Percentiles rank a stretch among this genome's conserved stretches.
These are phyloP conservation scores for Anguilla anguilla DNA, from an alignment of 2,797 vertebrate genomes.

Conservation along the genomic window DNA sequence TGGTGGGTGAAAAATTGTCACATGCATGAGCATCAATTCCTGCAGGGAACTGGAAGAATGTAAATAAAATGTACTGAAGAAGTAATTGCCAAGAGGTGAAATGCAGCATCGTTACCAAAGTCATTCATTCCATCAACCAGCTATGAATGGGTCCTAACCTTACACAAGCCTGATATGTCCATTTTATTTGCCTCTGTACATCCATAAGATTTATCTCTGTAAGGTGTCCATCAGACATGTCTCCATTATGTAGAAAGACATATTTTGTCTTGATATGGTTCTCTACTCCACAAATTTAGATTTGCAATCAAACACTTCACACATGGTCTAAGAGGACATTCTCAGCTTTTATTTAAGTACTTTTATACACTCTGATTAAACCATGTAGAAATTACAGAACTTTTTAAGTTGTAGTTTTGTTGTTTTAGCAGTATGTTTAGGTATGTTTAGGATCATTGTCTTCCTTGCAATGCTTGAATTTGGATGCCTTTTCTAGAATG, in stretches of 20 bases:
- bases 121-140: not conserved
- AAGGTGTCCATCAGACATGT: not conserved
- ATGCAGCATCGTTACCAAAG: not conserved
- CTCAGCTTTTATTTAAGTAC: too few species aligned
- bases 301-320: too few species aligned
- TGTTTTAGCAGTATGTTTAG: too few species aligned
- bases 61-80: not conserved
- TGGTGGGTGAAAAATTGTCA: constrained; percentile 25
- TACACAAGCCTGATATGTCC: not conserved
- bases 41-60: constrained; percentile 2
- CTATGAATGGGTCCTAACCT: not conserved
- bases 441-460: too few species aligned
- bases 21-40: constrained; percentile 32
- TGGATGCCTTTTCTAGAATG: too few species aligned
- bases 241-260: not conserved
- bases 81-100: constrained; percentile 5
- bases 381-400: too few species aligned
- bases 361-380: too few species aligned
- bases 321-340: too few species aligned
- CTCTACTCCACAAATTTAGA: too few species aligned
- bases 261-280: too few species aligned
- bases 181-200: not conserved
- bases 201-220: not conserved
- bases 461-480: too few species aligned
- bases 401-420: too few species aligned